Evolutionary conservation across 2,113 vertebrate genomes (phyloP).

Genomic region (Phalacrocorax pelagicus): DNA sequence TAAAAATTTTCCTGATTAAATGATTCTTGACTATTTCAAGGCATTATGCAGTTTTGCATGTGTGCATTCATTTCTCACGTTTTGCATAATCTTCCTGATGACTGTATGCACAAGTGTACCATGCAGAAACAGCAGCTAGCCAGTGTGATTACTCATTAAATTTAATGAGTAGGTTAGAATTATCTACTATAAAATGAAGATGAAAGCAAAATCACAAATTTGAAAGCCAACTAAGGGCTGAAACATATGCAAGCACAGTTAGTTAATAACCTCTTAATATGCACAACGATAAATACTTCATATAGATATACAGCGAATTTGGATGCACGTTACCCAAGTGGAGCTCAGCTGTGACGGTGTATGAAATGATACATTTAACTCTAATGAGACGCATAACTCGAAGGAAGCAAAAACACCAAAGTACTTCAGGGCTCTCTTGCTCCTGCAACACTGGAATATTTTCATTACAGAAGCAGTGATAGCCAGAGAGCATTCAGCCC

Average conservation of each 20-base stretch:
- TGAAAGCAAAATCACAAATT: slow-evolving; percentile 36
- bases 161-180: slow-evolving; percentile 62
- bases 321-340: not conserved
- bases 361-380: slow-evolving; percentile 18
- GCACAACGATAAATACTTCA: slow-evolving; percentile 3
- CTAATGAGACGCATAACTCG: not conserved
- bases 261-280: slow-evolving; percentile 10
- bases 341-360: not conserved
- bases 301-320: not conserved
- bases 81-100: slow-evolving; percentile 45
- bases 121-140: slow-evolving; percentile 3
- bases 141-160: slow-evolving; percentile 39
- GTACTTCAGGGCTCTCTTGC: not conserved
- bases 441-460: not conserved
- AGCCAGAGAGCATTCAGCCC: not conserved
- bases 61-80: slow-evolving; percentile 9
- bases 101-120: not conserved
- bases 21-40: not conserved
- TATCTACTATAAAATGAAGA: slow-evolving; percentile 40
- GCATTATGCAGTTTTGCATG: not conserved
- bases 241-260: slow-evolving; percentile 29
- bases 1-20: not conserved
- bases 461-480: accelerated
- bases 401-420: not conserved
- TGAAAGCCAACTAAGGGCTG: not conserved